Evolutionary conservation across 2,888 invertebrate genomes (phyloP), one percentile per base, ranked within the genome.

Genomic region (Philopedon plagiatum): DNA sequence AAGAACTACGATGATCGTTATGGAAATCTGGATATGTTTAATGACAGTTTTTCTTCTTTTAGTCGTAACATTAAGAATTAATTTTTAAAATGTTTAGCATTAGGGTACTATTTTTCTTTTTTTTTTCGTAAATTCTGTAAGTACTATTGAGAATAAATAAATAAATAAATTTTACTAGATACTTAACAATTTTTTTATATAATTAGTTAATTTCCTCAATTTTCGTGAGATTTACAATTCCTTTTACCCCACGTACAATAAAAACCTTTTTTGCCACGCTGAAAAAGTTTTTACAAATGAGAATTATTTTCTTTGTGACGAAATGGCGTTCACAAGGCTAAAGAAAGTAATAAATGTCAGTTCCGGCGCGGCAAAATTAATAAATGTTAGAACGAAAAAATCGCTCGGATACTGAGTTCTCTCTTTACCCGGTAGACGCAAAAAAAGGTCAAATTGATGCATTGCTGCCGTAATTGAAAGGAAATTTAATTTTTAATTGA

Each of bases 291-390:
- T 51, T 39, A 54, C 56, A 56, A 65, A 39, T 56, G 41, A 26
- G 32, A 65, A 57, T 65, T 56, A 65, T 65, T 57, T 65, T 39
- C 57, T 49, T 60, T 58, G 49, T 51, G 58, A 60, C 60, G 61
- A 49, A 60, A 44, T 60, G 26, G 67, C 37, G 54, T 44, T 58
- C 60, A 60, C 58, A 39, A 46, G 46, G 64, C 39, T 26, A 67
- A 67, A 67, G 51, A 67, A 67, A 60, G 60, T 67, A 67, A 67
- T 67, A 67, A 60, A 67, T 67, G 67, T 67, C 67, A 67, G 60
- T 60, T 67, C 60, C 51, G 67, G 67, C 60, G 67, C 60, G 34
- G 54, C 18, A 61, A 60, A 67, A 67, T 67, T 67, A 57, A 67
- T 65, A 57, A 57, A 67, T 51, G 60, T 51, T 60, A 21, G 44